Evolutionary conservation across 2,113 vertebrate species (phyloP).

Genomic region (Lagopus leucura): DNA sequence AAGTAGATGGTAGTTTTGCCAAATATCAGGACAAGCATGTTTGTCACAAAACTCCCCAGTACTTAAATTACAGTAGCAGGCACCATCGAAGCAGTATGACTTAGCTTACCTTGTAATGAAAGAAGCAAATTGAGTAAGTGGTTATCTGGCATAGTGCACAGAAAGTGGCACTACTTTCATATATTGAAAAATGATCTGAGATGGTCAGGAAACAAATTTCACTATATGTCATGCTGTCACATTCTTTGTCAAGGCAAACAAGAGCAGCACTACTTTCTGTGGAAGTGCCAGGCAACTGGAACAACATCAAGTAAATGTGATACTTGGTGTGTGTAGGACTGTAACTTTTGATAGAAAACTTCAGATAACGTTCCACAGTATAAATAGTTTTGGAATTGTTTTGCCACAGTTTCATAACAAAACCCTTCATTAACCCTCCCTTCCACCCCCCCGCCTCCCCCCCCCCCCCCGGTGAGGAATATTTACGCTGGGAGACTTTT

Average conservation of each 20-base stretch:
- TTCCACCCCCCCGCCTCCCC: too few species aligned
- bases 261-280: neutral
- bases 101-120: accelerated
- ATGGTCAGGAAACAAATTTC: neutral
- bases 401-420: neutral
- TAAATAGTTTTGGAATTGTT: neutral
- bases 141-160: neutral
- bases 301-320: neutral
- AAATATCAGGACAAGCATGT: accelerated
- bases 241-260: neutral
- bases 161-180: neutral
- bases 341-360: neutral
- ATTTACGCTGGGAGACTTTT: neutral
- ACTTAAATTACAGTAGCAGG: neutral
- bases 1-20: neutral
- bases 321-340: neutral
- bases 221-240: neutral
- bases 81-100: neutral
- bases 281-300: neutral
- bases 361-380: neutral
- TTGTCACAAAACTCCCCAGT: neutral
- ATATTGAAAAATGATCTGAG: neutral
- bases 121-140: neutral
- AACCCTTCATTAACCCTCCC: neutral
- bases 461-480: neutral